Evolutionary conservation across 2,888 invertebrate species (phyloP).

Genomic region (Cheilosia grossa): DNA sequence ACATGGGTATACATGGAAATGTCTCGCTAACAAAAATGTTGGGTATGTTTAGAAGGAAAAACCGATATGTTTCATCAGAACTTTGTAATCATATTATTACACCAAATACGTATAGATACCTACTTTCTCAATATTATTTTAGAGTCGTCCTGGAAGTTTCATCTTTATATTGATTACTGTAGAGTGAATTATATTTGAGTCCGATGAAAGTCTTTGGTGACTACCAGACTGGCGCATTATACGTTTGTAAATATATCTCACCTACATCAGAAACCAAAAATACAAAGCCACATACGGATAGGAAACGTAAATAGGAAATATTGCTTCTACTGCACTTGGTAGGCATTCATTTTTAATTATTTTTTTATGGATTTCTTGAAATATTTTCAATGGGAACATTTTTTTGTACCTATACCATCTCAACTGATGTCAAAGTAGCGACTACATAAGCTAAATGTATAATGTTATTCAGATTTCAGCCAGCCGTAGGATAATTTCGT

Average conservation of each 20-base stretch:
- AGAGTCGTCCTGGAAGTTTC: not conserved
- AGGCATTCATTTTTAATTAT: constrained; percentile 22
- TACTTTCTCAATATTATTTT: not conserved
- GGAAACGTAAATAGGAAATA: not conserved
- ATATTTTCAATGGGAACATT: not conserved
- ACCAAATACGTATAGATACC: not conserved
- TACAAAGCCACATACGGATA: not conserved
- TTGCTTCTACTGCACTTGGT: not conserved
- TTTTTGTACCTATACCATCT: not conserved
- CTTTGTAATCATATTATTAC: constrained; percentile 31
- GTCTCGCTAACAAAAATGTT: not conserved
- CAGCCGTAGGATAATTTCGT: not conserved
- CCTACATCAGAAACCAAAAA: constrained; percentile 6
- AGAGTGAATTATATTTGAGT: constrained; percentile 25
- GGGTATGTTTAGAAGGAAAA: not conserved
- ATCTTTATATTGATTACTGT: not conserved
- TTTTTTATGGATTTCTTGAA: constrained; percentile 41
- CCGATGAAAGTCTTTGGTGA: constrained; percentile 44
- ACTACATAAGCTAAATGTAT: not conserved
- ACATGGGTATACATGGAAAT: not conserved
- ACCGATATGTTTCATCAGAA: constrained; percentile 14
- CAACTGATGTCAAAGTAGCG: not conserved
- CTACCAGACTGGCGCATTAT: constrained; percentile 39
- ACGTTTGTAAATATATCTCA: not conserved
- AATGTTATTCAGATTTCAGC: not conserved